Evolutionary conservation across 92 coral and sea anemone genomes (phyloP), one percentile per base, ranked within the genome.

Genomic region (Meandrina meandrites): DNA sequence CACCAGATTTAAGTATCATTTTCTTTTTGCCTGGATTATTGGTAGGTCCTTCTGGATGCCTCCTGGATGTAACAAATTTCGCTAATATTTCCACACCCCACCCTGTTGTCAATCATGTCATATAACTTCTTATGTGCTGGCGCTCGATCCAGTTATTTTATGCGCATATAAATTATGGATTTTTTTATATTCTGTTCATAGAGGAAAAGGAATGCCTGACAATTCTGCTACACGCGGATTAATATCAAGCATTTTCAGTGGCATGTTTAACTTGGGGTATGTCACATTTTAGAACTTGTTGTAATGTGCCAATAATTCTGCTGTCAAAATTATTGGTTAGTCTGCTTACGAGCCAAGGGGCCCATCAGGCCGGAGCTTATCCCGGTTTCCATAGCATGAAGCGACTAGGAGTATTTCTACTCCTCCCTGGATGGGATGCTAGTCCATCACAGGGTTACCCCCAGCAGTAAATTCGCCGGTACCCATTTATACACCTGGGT

Each of bases 131-230:
- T 27, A 6, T 66, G 71, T 27, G 12, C 28, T 3, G 35, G 16
- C 34, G 71, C 17, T 27, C 34, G 71, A 27, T 66, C 16, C 35
- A 66, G 12, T 14, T 1, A 12, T 28, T 66, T 34, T 66, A 10
- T 16, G 27, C 24, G 10, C 45, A 40, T 57, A 57, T 24, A 18
- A 8, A 57, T 17, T 2, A n/a, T 47, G 21, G 21, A 12, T 34
- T 71, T 36, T 34, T 40, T 73, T 6, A 0, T 21, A 1, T 34
- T 34, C 21, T 40, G 27, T 40, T 37, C 34, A 8, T 37, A 84
- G 87, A 57, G 72, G 4, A 12, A 74, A 84, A 8, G 80, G 87
- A 36, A 73, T 84, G 54, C 57, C 80, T 0, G 56, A 84, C 72
- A 84, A 58, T n/a, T 35, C 72, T 9, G 56, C 80, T 34, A 84